Percentiles rank a stretch among this genome's conserved stretches.
These are phyloP conservation scores for Chrysotoxum bicinctum DNA, from an alignment of 2,888 invertebrate genomes.

Conservation along the genomic window DNA sequence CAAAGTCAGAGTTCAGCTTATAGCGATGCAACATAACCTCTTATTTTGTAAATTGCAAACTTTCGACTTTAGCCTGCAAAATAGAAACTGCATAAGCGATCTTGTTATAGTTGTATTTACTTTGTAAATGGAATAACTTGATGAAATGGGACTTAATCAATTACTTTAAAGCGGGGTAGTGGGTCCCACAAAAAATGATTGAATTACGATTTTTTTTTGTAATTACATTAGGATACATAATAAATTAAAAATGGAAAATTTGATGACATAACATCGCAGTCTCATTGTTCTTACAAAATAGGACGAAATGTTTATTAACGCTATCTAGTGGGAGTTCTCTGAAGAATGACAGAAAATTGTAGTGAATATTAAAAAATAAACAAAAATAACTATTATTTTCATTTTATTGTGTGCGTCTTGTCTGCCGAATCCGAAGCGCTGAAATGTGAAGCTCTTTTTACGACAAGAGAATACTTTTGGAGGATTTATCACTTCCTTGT, in stretches of 20 bases:
- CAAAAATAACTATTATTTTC: no score
- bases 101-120: constrained; percentile 12
- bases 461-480: no score
- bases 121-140: background rate
- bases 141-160: background rate
- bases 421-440: no score
- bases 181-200: background rate
- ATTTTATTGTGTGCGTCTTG: no score
- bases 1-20: constrained; percentile 65
- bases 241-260: background rate
- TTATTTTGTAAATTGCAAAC: constrained; percentile 66
- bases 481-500: no score
- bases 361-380: no score
- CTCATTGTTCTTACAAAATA: no score
- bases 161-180: background rate
- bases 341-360: no score
- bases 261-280: background rate
- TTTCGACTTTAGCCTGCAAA: constrained; percentile 60
- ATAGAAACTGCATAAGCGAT: background rate
- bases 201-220: background rate
- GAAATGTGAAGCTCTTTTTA: no score
- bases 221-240: no score
- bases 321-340: no score
- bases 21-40: constrained; percentile 58
- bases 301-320: no score